Base-by-base conservation (phyloP, 2,113 vertebrate species). In the Choloepus hoffmanni region DNA sequence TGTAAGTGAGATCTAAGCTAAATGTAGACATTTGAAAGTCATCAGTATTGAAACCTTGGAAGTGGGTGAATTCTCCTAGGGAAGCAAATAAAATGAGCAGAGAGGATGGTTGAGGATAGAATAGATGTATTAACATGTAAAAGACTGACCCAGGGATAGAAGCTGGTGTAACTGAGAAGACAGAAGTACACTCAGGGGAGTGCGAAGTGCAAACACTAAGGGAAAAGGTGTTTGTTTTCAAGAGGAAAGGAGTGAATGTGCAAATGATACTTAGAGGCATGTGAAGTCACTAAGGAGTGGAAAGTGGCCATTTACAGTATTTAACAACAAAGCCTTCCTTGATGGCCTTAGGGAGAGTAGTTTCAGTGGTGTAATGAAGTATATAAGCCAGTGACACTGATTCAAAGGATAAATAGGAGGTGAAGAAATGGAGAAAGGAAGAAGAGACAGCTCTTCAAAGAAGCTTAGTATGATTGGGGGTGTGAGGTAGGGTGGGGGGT, bases 401-500 rank as follows among this genome's bases (percentile, higher is more conserved):
- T 90, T 90, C 73, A 81, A 76, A 68, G 28, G 70, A 77, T 84
- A 85, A 76, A 36, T 79, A 65, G 45, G 45, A 87, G 72, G 18
- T 89, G 21, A 85, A 50, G 83, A 94, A 94, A 48, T 94, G 72
- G 53, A 91, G 24, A 87, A 70, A 43, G 83, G 36, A 95, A 88
- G 67, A 95, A 33, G 62, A 50, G 26, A 40, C 16, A 14, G 12
- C 68, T 83, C 63, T 79, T 79, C 30, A 90, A 63, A 94, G 74
- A 89, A 83, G 63, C 1, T 83, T 78, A 28, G 7, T 19, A 1
- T 67, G n/a, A 53, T 53, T 53, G 10, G 50, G 68, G 40, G 43
- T 58, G 55, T 58, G 55, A 82, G 30, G 72, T 28, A 13, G 73
- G 13, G 9, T 58, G 43, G 48, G 86, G 23, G 30, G 14, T 68